phyloP scores from a whole-genome alignment of 2,888 invertebrate species.

The Lathronympha strigana region DNA sequence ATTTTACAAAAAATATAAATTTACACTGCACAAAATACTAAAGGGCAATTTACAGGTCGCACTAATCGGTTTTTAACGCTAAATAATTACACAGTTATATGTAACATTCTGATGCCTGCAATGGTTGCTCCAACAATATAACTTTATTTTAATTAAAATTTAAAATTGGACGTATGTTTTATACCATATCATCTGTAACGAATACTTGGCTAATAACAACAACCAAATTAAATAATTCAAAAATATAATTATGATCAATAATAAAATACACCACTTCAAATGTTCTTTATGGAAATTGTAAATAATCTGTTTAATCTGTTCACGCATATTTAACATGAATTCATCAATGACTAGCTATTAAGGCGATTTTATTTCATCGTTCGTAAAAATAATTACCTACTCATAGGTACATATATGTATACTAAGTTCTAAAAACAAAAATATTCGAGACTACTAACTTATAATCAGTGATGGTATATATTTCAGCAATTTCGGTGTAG shows the following conservation, averaged over 20 bases:
- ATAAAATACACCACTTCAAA: not conserved
- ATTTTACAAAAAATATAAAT: slow-evolving; percentile 12
- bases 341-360: slow-evolving; percentile 69
- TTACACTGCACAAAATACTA: slow-evolving; percentile 15
- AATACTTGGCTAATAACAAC: not conserved
- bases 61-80: slow-evolving; percentile 4
- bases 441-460: slow-evolving; percentile 24
- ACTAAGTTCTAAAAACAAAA: slow-evolving; percentile 12
- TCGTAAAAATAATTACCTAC: slow-evolving; percentile 3
- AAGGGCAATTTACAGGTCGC: slow-evolving; percentile 31
- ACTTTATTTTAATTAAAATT: no score
- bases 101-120: not conserved
- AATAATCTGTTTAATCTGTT: slow-evolving; percentile 27
- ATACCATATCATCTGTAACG: not conserved
- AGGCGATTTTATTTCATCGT: slow-evolving; percentile 58
- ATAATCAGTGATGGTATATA: not conserved
- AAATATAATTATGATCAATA: slow-evolving; percentile 24
- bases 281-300: not conserved
- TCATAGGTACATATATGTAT: no score
- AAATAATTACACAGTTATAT: not conserved
- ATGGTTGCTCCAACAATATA: not conserved
- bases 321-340: slow-evolving; percentile 28
- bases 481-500: no score
- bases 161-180: no score
- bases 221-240: slow-evolving; percentile 7